Conservation (phyloP, 2,113 vertebrate genomes). For the Cygnus atratus region DNA sequence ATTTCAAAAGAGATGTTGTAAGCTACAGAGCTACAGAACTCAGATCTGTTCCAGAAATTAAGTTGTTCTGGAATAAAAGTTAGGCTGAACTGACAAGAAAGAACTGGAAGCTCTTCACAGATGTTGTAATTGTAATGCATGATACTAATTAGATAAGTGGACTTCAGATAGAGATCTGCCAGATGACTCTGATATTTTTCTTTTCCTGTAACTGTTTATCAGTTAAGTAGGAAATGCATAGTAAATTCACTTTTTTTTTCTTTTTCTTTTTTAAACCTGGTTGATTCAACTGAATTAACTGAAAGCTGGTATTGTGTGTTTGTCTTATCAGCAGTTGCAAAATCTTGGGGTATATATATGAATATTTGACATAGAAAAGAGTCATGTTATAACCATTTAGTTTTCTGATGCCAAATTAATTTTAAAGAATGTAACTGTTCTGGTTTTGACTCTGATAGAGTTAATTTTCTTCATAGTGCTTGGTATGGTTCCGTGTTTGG, state of each 20-base stretch:
- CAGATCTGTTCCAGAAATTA: background rate
- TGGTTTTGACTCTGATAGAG: too few relatives aligned
- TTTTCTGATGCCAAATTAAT: background rate
- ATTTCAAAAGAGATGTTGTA: background rate
- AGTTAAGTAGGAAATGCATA: background rate
- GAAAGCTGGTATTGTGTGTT: background rate
- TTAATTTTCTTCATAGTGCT: too few relatives aligned
- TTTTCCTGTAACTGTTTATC: background rate
- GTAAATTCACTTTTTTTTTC: background rate
- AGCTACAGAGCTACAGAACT: background rate
- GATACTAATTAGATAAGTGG: background rate
- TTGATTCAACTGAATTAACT: background rate
- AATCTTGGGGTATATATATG: background rate
- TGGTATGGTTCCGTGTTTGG: too few relatives aligned
- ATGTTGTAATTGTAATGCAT: background rate
- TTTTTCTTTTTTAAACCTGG: background rate
- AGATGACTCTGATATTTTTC: background rate
- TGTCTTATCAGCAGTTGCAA: background rate
- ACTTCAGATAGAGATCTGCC: background rate
- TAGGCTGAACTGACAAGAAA: background rate
- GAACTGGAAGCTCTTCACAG: background rate
- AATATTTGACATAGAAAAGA: background rate
- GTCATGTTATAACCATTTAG: background rate
- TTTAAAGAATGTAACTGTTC: background rate
- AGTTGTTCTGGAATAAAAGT: background rate